These are phyloP conservation scores for Neotoxoptera formosana DNA, from an alignment of 1,140 invertebrate genomes.

Conservation along the genomic window DNA sequence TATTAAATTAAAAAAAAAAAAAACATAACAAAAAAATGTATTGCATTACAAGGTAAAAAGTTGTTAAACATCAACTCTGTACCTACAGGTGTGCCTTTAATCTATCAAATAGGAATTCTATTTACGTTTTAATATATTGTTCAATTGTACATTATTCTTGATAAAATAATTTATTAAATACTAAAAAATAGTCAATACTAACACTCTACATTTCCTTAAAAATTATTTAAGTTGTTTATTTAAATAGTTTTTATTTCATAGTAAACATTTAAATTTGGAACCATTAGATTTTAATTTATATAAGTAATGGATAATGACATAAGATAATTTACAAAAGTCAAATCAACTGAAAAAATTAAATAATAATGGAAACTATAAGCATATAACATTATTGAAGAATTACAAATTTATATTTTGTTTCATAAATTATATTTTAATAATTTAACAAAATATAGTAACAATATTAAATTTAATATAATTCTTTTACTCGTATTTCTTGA, in stretches of 20 bases:
- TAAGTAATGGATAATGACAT: background rate
- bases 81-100: background rate
- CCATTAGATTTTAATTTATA: background rate
- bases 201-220: background rate
- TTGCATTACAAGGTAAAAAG: background rate
- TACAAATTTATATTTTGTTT: background rate
- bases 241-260: background rate
- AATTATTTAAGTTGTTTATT: background rate
- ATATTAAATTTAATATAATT: background rate
- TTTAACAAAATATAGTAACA: background rate
- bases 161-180: background rate
- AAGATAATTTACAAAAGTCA: background rate
- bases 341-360: background rate
- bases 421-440: background rate
- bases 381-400: background rate
- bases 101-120: background rate
- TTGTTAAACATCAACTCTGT: too few relatives aligned
- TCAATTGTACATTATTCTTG: background rate
- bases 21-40: background rate
- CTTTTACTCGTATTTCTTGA: background rate
- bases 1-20: background rate
- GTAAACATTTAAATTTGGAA: background rate
- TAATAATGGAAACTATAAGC: background rate
- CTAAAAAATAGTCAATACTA: background rate
- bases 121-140: background rate